Evolutionary conservation across 2,797 vertebrate species (phyloP).

Genomic region (Betta splendens): DNA sequence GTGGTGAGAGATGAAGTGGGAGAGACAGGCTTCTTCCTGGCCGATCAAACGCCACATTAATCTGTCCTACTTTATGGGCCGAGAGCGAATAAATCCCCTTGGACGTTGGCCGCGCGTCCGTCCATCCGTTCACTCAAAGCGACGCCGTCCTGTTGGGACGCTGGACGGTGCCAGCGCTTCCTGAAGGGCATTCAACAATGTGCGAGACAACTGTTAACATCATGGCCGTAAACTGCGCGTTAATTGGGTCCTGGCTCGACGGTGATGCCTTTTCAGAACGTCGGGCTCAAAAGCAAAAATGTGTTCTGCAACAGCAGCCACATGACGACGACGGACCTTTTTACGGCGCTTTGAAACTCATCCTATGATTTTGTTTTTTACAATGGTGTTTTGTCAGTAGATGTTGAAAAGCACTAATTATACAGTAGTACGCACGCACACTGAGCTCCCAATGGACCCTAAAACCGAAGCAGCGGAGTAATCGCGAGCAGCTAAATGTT

Average conservation of each 20-base stretch:
- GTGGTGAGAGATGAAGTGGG: not conserved
- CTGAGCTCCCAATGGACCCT: not conserved
- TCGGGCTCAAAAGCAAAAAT: not conserved
- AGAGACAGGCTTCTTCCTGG: conserved; percentile 23
- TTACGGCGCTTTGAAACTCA: too few relatives aligned
- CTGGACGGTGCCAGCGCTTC: conserved; percentile 1
- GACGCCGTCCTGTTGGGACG: conserved; percentile 26
- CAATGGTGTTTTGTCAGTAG: not conserved
- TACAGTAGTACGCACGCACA: not conserved
- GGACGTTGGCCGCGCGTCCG: conserved; percentile 11
- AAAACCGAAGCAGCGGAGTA: conserved; percentile 1
- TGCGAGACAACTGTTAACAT: conserved; percentile 12
- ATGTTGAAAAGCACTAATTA: not conserved
- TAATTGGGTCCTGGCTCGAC: not conserved
- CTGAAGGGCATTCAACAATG: conserved; percentile 5
- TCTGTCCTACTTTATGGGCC: conserved; percentile 38
- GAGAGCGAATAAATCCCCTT: conserved; percentile 29
- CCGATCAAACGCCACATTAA: conserved; percentile 33
- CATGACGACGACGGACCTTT: too few relatives aligned
- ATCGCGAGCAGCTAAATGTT: conserved; percentile 8
- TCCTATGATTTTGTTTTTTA: too few relatives aligned
- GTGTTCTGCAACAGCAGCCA: not conserved
- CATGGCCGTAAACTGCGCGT: not conserved
- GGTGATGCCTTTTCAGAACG: conserved; percentile 1
- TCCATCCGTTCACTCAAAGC: conserved; percentile 33